Percentiles rank a stretch among this genome's conserved stretches.
phyloP scores from a whole-genome alignment of 2,113 vertebrate genomes.

The Psophia crepitans region DNA sequence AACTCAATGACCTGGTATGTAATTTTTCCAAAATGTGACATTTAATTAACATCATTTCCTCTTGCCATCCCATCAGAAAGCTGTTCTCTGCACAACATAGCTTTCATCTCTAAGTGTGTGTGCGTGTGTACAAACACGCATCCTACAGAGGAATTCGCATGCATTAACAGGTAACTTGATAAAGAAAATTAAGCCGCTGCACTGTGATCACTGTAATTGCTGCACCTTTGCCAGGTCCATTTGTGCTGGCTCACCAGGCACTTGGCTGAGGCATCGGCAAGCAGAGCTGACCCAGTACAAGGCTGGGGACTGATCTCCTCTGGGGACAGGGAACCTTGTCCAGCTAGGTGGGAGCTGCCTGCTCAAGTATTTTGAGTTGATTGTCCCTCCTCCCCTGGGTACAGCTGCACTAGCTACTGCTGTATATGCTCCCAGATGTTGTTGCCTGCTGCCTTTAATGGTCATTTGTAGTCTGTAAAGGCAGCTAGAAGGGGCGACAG shows the following conservation, averaged over 20 bases:
- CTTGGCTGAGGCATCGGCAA: background rate
- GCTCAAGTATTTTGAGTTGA: background rate
- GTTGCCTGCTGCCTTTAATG: background rate
- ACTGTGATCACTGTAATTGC: background rate
- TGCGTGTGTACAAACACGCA: background rate
- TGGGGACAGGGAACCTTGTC: background rate
- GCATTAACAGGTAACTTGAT: background rate
- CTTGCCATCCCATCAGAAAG: background rate
- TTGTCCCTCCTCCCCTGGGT: background rate
- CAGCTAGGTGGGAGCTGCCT: background rate
- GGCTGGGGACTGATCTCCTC: background rate
- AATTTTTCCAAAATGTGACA: background rate
- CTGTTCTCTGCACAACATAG: background rate
- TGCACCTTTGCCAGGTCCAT: background rate
- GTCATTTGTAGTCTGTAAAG: background rate
- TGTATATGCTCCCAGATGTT: background rate
- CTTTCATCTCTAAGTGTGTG: background rate
- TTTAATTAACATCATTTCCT: constrained; percentile 12
- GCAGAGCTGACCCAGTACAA: background rate
- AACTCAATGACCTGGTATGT: background rate
- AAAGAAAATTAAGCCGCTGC: background rate
- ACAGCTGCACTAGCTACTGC: background rate
- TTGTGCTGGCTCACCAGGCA: background rate
- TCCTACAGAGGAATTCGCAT: background rate
- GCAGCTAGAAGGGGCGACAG: background rate